These are phyloP conservation scores for Temnothorax ravouxi DNA, from an alignment of 2,888 invertebrate species.

Conservation along the genomic window DNA sequence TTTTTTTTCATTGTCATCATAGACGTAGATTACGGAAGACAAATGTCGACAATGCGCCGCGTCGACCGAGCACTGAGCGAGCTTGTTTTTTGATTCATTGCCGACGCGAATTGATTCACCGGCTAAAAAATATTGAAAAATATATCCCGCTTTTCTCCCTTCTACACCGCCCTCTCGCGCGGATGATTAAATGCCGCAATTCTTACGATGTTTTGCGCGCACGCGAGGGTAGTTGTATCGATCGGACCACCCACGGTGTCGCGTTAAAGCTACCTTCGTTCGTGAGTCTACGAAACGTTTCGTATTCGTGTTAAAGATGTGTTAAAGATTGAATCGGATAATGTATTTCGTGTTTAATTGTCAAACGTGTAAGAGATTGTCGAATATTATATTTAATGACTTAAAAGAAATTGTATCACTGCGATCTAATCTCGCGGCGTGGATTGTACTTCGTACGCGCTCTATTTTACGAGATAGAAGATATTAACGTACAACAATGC, in stretches of 20 bases:
- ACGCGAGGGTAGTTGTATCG: conserved; percentile 48
- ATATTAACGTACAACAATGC: not conserved
- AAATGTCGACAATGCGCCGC: conserved; percentile 55
- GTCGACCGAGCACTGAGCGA: not conserved
- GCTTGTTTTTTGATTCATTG: conserved; percentile 54
- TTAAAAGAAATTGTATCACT: not conserved
- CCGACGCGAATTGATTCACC: conserved; percentile 59
- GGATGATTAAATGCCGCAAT: conserved; percentile 46
- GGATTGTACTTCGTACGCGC: not conserved
- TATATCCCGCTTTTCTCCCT: not conserved
- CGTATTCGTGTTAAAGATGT: not conserved
- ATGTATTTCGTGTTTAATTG: conserved; percentile 17
- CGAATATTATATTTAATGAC: not conserved
- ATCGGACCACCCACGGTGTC: conserved; percentile 34
- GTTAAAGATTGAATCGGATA: not conserved
- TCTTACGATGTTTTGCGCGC: conserved; percentile 50
- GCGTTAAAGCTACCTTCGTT: conserved; percentile 11
- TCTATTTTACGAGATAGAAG: not conserved
- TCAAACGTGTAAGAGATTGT: not conserved
- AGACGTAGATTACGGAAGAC: conserved; percentile 56
- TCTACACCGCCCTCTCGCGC: not conserved
- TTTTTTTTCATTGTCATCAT: conserved; percentile 4
- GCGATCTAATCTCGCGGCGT: not conserved
- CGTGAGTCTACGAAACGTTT: not conserved
- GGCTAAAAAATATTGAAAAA: conserved; percentile 21